Conservation (phyloP, 2,113 vertebrate species). For the Glaucidium brasilianum region DNA sequence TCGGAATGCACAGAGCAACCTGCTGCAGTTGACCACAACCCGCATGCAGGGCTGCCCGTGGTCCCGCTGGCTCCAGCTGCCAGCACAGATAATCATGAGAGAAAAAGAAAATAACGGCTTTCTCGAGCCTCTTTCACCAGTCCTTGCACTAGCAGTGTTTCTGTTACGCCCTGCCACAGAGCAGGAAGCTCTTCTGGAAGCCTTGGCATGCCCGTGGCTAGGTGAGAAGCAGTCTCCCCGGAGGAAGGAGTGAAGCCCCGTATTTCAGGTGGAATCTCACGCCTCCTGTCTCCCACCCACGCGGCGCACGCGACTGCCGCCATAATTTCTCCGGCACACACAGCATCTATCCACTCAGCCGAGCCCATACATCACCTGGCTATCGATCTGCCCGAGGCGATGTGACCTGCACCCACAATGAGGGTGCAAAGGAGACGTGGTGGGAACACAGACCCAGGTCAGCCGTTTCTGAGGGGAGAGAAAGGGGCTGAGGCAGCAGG, state of each 20-base stretch:
- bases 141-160: background rate
- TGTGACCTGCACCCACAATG: background rate
- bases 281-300: background rate
- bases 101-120: background rate
- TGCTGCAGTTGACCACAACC: background rate
- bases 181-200: background rate
- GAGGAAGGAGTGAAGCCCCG: background rate
- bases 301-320: rapidly evolving
- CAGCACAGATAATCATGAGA: background rate
- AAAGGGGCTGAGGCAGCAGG: background rate
- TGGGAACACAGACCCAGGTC: background rate
- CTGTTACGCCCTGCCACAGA: background rate
- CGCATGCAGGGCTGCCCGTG: rapidly evolving
- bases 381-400: background rate
- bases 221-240: background rate
- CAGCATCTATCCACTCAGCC: background rate
- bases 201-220: background rate
- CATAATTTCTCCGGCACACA: background rate
- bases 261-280: background rate
- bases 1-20: background rate
- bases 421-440: background rate
- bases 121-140: background rate
- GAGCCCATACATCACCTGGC: background rate
- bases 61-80: background rate
- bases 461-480: background rate